Base-by-base conservation (phyloP, 2,888 invertebrate species). In the Caenorhabditis sinica region DNA sequence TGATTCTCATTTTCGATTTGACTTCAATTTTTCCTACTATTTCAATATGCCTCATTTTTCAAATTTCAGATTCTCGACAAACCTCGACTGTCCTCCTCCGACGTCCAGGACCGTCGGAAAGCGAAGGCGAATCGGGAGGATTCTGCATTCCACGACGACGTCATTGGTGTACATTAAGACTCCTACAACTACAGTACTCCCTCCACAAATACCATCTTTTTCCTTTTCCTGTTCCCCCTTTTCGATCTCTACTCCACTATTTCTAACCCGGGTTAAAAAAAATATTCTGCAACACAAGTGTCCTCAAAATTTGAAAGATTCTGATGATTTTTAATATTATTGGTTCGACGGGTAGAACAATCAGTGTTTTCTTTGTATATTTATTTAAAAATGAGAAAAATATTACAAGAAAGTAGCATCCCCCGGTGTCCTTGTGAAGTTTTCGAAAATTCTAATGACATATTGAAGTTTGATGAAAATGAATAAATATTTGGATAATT, bases 71-170 rank as follows among this genome's bases (percentile, higher is more conserved):
- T 83, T 20, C 43, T 83, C 13, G 83, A 83, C 40, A 83, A 83
- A 63, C 77, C 73, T 28, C 83, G 83, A 40, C 20, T 79, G 69
- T n/a, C 69, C 13, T 60, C 51, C 61, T 23, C 36, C 2, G 68
- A 74, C 23, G 69, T 43, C 63, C 17, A 33, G 0, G 68, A 73
- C 17, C 53, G 49, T 43, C 53, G 71, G 28, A 61, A 43, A 33
- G 51, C 30, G n/a, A n/a, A n/a, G 17, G 45, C 58, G 23, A 63
- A 66, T 33, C 68, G 71, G 4, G 69, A 77, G 13, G 83, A 83
- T 61, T 83, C 83, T 33, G 83, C 83, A 0, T 83, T 77, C 69
- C 83, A 83, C n/a, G 82, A 83, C 53, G 76, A 82, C 51, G 60
- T 83, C 56, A 79, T 83, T 56, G 83, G 69, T 68, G 77, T 83